phyloP scores from a whole-genome alignment of 2,797 vertebrate genomes.

The Anguilla anguilla region DNA sequence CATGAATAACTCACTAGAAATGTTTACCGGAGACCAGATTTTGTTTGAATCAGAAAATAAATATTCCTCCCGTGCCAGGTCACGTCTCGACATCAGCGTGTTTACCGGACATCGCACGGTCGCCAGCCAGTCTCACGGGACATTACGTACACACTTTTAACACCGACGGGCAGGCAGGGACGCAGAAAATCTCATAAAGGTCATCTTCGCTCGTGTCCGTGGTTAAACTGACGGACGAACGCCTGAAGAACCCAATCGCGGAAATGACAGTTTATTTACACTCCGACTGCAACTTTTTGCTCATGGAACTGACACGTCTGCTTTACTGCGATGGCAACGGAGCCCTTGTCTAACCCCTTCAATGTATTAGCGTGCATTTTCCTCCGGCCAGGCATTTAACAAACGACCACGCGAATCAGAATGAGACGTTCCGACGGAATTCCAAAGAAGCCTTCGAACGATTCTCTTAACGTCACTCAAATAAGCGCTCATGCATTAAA shows the following conservation, averaged over 20 bases:
- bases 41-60: slow-evolving; percentile 23
- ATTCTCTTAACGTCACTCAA: not conserved
- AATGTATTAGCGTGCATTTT: not conserved
- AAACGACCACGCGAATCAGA: not conserved
- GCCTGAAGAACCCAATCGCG: not conserved
- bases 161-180: not conserved
- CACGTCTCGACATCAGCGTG: not conserved
- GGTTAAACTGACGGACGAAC: slow-evolving; percentile 14
- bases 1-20: slow-evolving; percentile 2
- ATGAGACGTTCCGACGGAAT: not conserved
- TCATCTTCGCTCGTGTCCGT: slow-evolving; percentile 33
- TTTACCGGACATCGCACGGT: not conserved
- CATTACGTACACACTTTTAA: not conserved
- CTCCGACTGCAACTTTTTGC: not conserved
- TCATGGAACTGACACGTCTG: not conserved
- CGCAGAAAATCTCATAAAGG: slow-evolving; percentile 28
- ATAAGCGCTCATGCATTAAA: not conserved
- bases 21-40: not conserved
- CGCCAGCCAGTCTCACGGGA: not conserved
- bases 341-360: not conserved
- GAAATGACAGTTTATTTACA: not conserved
- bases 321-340: not conserved
- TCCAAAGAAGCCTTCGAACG: not conserved
- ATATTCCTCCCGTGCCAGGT: not conserved
- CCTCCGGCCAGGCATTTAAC: not conserved